Evolutionary conservation across 2,888 invertebrate genomes (phyloP), one percentile per base, ranked within the genome.

Genomic region (Masnerella sp.): DNA sequence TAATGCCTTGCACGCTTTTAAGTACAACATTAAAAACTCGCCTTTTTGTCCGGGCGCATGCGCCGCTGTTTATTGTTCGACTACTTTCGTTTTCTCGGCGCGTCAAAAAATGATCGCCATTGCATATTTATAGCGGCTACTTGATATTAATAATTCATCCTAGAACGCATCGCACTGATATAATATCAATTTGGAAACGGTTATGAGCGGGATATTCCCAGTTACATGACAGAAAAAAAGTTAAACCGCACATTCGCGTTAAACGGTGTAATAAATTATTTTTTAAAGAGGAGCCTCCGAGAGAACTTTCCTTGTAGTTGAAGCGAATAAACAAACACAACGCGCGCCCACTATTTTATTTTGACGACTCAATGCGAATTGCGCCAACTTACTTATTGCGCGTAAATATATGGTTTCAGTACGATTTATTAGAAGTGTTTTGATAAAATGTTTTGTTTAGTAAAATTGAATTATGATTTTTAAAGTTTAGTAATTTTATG

Each of bases 181-280:
- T 40, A 54, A 61, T 54, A 69, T 54, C 54, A 61, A 69, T 69
- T 61, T 49, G 22, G 38, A 25, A 54, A 9, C 69, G 18, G 17
- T 69, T 59, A 34, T 34, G 52, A 51, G 52, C 59, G 20, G 22
- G 54, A 45, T 68, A 30, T 52, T 59, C 42, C 40, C 59, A 42
- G 51, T 59, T 52, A 51, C 43, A 20, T 8, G 52, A 59, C 12
- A 28, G 8, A 52, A 42, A 56, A 51, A 36, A 68, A 49, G 36
- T 43, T 34, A 25, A 61, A 34, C 54, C 54, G 45, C 54, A 28
- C 47, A 17, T 69, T 61, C 38, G 47, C 47, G 61, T 54, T 69
- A 69, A 69, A 69, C 69, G 38, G 34, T 34, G 61, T 32, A 52
- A 54, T 69, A 61, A 69, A 69, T 69, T 61, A 69, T 52, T 61